A percentile compares a stretch with the other conserved stretches of the same genome.
Evolutionary conservation across 2,888 invertebrate species (phyloP).

Genomic region (Trachelus troglodyta): DNA sequence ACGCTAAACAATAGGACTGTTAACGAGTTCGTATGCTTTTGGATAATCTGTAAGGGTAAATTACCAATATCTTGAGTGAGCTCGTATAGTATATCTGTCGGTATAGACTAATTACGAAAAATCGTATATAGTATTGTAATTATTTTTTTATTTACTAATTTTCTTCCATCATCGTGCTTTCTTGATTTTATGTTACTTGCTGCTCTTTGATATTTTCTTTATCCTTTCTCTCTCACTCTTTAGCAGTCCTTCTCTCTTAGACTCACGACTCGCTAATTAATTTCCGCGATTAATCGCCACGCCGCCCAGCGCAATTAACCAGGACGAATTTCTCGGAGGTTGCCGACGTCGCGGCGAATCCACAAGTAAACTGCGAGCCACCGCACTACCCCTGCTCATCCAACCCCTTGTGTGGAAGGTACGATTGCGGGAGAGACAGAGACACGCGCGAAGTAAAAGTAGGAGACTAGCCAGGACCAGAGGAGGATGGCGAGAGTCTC

Average conservation of each 20-base stretch:
- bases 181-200: neutral
- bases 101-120: neutral
- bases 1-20: neutral
- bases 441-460: neutral
- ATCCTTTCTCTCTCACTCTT: neutral
- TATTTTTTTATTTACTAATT: neutral
- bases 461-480: neutral
- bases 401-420: conserved; percentile 9
- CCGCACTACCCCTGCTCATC: conserved; percentile 2
- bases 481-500: conserved; percentile 36
- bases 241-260: neutral
- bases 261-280: neutral
- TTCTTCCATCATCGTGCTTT: neutral
- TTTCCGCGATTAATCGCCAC: neutral
- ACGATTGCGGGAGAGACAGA: neutral
- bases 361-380: conserved; percentile 31
- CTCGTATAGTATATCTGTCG: neutral
- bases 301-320: neutral
- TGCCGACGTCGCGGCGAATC: neutral
- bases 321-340: conserved; percentile 32
- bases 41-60: neutral
- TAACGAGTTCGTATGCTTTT: neutral
- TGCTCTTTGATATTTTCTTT: neutral
- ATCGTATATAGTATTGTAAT: neutral
- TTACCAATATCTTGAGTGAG: neutral